These are phyloP conservation scores for Antennarius maculatus DNA, from an alignment of 2,797 vertebrate genomes.

Conservation along the genomic window DNA sequence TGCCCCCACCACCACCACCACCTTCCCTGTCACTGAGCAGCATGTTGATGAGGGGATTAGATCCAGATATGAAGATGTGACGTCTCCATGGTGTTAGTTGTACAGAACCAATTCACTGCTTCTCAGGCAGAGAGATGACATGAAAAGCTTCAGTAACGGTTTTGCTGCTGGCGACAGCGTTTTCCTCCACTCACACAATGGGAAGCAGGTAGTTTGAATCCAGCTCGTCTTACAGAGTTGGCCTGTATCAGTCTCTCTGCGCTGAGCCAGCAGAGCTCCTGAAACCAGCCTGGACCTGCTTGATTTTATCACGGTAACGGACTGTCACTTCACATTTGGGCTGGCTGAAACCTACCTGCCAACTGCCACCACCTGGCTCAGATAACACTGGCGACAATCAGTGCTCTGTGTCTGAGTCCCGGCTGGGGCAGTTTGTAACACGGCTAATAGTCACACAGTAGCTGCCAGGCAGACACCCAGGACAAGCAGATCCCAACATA, in stretches of 20 bases:
- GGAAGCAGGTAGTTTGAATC: constrained; percentile 38
- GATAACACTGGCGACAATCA: constrained; percentile 61
- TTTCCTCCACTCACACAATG: constrained; percentile 44
- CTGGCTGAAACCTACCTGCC: constrained; percentile 53
- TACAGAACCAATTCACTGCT: neutral
- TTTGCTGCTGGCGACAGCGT: constrained; percentile 33
- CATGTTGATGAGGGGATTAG: constrained; percentile 44
- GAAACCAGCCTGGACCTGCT: constrained; percentile 43
- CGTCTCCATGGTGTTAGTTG: neutral
- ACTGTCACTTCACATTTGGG: constrained; percentile 60
- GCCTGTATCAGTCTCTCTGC: constrained; percentile 18
- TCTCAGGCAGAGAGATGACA: constrained; percentile 1
- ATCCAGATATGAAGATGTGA: constrained; percentile 12
- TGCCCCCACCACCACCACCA: neutral
- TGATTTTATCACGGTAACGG: constrained; percentile 60
- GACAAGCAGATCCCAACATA: constrained; percentile 19
- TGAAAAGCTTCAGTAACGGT: constrained; percentile 1
- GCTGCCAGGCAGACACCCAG: constrained; percentile 38
- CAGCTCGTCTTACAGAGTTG: constrained; percentile 58
- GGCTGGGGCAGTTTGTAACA: constrained; percentile 53
- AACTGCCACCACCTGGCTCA: constrained; percentile 59
- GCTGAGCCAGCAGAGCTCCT: constrained; percentile 45
- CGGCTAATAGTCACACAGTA: constrained; percentile 22
- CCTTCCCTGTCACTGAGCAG: constrained; percentile 13
- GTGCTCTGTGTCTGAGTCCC: constrained; percentile 40